Conservation (phyloP, 2,797 vertebrate genomes). For the Falco berigora region DNA sequence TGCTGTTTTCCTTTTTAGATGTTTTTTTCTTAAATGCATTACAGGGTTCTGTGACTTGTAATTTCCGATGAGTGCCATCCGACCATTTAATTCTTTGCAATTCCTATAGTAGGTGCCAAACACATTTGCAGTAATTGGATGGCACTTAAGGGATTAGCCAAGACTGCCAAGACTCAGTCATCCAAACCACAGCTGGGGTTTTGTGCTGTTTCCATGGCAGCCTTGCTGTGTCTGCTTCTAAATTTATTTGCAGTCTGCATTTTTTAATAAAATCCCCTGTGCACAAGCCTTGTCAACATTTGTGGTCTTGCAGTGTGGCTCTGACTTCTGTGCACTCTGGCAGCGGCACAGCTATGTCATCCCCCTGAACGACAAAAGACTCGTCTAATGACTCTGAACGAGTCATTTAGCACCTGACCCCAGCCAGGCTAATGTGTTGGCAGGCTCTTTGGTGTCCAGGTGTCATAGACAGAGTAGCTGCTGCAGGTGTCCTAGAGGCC, state of each 20-base stretch:
- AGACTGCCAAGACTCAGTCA: not conserved
- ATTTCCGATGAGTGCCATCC: slow-evolving; percentile 25
- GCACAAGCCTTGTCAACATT: not conserved
- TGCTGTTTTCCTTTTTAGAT: slow-evolving; percentile 19
- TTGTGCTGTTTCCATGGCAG: slow-evolving; percentile 22
- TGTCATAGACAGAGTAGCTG: not conserved
- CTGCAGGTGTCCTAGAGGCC: not conserved
- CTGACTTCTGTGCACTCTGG: not conserved
- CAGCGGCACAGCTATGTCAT: not conserved
- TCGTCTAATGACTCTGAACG: not conserved
- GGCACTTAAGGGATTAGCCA: slow-evolving; percentile 51
- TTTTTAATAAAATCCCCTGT: not conserved
- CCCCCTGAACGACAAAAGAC: not conserved
- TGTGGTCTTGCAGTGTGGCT: not conserved
- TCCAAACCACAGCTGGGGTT: slow-evolving; percentile 17
- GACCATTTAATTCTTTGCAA: slow-evolving; percentile 45
- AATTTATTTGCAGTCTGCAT: slow-evolving; percentile 1
- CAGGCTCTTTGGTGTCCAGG: not conserved
- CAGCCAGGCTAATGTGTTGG: not conserved
- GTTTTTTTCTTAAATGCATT: slow-evolving; percentile 25
- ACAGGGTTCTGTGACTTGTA: not conserved
- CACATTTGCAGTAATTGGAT: slow-evolving; percentile 58
- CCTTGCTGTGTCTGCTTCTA: not conserved
- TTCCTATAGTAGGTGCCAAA: slow-evolving; percentile 24
- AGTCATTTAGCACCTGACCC: not conserved